These are phyloP conservation scores for Centropus bengalensis DNA, from an alignment of 2,113 vertebrate genomes.

Conservation along the genomic window DNA sequence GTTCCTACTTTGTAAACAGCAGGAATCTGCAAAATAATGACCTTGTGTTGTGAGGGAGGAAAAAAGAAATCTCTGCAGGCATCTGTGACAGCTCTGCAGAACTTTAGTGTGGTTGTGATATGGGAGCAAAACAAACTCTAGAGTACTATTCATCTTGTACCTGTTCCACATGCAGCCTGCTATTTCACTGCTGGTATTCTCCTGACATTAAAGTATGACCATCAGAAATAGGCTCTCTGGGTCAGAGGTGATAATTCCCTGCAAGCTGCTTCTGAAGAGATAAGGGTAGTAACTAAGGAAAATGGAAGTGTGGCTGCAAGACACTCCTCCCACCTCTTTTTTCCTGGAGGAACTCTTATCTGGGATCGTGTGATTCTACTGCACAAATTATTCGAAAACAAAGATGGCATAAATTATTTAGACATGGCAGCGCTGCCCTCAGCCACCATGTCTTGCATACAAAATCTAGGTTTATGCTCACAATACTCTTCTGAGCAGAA, in stretches of 20 bases:
- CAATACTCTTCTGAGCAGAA: background rate
- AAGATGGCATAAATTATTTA: conserved; percentile 8
- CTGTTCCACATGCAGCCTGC: background rate
- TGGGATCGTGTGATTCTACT: background rate
- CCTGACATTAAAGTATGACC: rapidly evolving
- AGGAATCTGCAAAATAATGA: background rate
- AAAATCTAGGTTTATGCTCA: background rate
- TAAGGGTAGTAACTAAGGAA: background rate
- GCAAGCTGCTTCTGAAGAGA: conserved; percentile 9
- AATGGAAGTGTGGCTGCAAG: background rate
- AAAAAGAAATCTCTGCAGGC: background rate
- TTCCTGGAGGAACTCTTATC: background rate
- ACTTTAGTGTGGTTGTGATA: background rate
- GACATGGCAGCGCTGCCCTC: background rate
- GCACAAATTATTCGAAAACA: background rate
- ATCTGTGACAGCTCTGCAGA: background rate
- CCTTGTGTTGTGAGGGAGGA: background rate
- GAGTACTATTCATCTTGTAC: background rate
- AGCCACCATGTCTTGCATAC: background rate
- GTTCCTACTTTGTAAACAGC: background rate
- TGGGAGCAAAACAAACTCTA: background rate
- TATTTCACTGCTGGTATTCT: background rate
- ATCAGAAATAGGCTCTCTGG: background rate
- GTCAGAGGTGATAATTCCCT: background rate
- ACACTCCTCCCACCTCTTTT: background rate